Evolutionary conservation across 2,113 vertebrate species (phyloP).

Genomic region (Cichladusa arquata): DNA sequence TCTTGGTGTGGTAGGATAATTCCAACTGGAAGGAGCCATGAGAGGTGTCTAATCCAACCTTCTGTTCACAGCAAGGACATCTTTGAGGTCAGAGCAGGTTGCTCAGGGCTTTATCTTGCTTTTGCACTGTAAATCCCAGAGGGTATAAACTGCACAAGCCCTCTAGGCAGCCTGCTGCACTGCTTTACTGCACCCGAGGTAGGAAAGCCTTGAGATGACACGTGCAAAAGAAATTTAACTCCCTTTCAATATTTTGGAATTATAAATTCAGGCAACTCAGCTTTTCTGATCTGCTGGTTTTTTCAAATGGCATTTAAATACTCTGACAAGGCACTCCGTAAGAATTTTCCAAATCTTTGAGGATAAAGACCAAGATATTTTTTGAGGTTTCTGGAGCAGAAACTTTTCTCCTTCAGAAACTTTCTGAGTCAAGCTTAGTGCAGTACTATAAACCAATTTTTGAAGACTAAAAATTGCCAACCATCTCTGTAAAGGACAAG

Average conservation of each 20-base stretch:
- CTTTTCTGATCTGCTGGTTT: not conserved
- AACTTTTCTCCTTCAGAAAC: not conserved
- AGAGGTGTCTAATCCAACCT: not conserved
- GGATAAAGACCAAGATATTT: not conserved
- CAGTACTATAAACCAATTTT: not conserved
- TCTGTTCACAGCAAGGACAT: not conserved
- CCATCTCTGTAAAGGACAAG: not conserved
- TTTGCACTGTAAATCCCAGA: not conserved
- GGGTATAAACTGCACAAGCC: not conserved
- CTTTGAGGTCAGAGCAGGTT: not conserved
- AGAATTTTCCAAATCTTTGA: not conserved
- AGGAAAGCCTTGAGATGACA: not conserved
- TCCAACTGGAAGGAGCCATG: not conserved
- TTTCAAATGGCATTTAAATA: not conserved
- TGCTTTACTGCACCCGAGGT: not conserved
- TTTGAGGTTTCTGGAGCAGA: not conserved
- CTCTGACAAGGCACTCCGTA: not conserved
- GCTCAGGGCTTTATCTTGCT: not conserved
- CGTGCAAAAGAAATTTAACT: not conserved
- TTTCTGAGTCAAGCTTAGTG: not conserved
- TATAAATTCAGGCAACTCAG: not conserved
- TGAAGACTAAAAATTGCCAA: not conserved
- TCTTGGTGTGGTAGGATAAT: not conserved
- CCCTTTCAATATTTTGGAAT: not conserved
- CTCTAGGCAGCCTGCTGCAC: not conserved